These are phyloP conservation scores for Pelvicachromis taeniatus DNA, from an alignment of 2,113 vertebrate species.

Conservation along the genomic window DNA sequence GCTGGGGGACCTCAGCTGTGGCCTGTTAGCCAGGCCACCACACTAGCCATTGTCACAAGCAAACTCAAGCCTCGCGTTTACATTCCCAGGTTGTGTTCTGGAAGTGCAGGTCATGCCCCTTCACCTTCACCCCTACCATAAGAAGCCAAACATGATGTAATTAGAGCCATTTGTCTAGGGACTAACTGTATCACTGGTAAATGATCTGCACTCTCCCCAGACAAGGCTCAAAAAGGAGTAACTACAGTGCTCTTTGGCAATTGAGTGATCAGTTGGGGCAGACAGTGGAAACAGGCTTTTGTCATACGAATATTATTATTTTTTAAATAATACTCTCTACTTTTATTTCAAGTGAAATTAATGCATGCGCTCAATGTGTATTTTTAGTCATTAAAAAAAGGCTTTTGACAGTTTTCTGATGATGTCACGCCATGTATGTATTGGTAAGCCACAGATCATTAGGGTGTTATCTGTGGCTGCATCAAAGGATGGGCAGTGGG, in stretches of 20 bases:
- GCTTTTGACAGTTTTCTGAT: background rate
- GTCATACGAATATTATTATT: background rate
- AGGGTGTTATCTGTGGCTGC: conserved; percentile 57
- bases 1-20: conserved; percentile 57
- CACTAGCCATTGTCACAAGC: conserved; percentile 44
- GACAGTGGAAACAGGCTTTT: background rate
- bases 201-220: conserved; percentile 43
- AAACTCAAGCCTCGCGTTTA: conserved; percentile 39
- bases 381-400: background rate
- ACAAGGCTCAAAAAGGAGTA: conserved; percentile 32
- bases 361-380: background rate
- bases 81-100: conserved; percentile 66
- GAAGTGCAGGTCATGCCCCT: conserved; percentile 60
- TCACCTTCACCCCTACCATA: conserved; percentile 40
- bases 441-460: conserved; percentile 42
- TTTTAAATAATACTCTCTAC: background rate
- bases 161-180: conserved; percentile 59
- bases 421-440: background rate
- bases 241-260: conserved; percentile 42
- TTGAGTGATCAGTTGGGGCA: conserved; percentile 6
- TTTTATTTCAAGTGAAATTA: background rate
- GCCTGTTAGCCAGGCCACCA: conserved; percentile 55
- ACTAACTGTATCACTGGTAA: conserved; percentile 38
- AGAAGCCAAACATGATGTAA: conserved; percentile 66
- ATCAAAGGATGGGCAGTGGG: conserved; percentile 55